Evolutionary conservation across 1,140 invertebrate genomes (phyloP).

Genomic region (Aphis craccivora): DNA sequence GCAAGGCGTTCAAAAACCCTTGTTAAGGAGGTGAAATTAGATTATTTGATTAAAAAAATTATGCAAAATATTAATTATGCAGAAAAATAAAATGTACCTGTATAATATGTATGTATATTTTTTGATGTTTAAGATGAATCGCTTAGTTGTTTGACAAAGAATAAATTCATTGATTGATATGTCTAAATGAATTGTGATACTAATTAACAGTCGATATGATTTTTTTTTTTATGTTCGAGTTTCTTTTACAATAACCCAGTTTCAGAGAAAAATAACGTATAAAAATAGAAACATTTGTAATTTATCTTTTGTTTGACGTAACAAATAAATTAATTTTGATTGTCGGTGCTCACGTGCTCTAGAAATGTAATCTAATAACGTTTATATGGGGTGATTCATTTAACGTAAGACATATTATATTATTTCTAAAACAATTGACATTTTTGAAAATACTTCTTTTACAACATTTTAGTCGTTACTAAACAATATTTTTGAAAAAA

Average conservation of each 20-base stretch:
- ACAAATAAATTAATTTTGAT: not conserved
- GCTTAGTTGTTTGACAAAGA: not conserved
- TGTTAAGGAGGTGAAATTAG: not conserved
- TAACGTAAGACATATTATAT: not conserved
- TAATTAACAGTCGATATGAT: not conserved
- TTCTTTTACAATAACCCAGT: not conserved
- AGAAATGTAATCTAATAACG: not conserved
- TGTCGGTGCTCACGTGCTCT: not conserved
- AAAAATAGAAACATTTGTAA: not conserved
- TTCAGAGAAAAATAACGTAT: not conserved
- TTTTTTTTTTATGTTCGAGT: not conserved
- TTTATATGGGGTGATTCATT: too few relatives aligned
- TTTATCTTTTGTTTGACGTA: not conserved
- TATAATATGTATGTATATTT: not conserved
- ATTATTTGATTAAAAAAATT: not conserved
- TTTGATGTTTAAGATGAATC: not conserved
- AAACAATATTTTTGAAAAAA: too few relatives aligned
- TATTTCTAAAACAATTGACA: not conserved
- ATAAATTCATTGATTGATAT: not conserved
- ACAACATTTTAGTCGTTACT: too few relatives aligned
- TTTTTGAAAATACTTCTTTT: too few relatives aligned
- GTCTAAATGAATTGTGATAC: not conserved
- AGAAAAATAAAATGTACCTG: not conserved
- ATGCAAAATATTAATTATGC: not conserved
- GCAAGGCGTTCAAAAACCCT: not conserved